phyloP scores from a whole-genome alignment of 2,797 vertebrate genomes.

The Myotis daubentonii region DNA sequence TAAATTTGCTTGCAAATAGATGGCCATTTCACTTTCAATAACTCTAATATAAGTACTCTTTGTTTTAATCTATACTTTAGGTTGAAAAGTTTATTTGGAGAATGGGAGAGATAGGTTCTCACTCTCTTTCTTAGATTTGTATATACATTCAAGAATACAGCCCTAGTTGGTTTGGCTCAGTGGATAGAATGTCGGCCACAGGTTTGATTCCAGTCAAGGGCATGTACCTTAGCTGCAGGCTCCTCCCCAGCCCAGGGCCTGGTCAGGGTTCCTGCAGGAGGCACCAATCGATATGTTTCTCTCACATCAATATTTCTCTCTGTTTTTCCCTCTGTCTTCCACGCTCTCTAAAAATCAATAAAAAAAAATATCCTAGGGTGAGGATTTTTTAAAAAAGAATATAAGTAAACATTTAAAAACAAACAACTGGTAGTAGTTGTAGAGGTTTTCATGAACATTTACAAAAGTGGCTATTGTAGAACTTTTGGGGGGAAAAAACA shows the following conservation, averaged over 20 bases:
- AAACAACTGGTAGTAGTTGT: background rate
- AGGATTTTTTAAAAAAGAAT: no score
- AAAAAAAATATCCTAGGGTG: no score
- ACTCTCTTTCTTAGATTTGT: background rate
- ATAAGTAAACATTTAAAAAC: background rate
- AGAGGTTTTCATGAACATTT: background rate
- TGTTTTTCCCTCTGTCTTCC: no score
- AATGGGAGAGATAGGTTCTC: background rate
- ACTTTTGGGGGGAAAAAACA: background rate
- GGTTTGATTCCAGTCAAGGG: no score
- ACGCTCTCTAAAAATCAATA: no score
- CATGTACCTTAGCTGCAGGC: no score
- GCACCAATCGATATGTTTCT: no score
- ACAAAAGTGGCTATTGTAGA: background rate
- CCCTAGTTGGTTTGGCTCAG: no score
- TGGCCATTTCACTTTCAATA: background rate
- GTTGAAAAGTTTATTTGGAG: background rate
- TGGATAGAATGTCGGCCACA: no score
- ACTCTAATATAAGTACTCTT: conserved; percentile 13
- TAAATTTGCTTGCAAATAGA: background rate
- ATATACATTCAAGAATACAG: background rate
- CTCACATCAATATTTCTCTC: no score
- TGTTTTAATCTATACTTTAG: background rate
- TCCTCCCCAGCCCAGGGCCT: no score
- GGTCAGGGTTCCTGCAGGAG: no score